These are phyloP conservation scores for Ursus arctos DNA, from an alignment of 2,113 vertebrate genomes.

Conservation along the genomic window DNA sequence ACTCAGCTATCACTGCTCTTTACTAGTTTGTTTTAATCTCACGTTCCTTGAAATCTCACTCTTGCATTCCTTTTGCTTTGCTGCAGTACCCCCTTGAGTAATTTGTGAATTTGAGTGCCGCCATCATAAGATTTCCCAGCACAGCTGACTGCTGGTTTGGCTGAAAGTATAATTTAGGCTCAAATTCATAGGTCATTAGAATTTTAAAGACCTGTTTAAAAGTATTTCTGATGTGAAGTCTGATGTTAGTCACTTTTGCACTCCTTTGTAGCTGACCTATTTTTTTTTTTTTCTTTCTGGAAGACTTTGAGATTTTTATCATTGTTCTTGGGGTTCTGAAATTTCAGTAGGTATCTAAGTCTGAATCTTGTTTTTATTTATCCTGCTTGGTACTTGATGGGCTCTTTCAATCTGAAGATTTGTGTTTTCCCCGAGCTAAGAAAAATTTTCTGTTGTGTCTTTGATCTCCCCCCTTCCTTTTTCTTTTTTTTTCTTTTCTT, in stretches of 20 bases:
- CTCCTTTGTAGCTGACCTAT: background rate
- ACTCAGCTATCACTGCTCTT: background rate
- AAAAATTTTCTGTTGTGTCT: background rate
- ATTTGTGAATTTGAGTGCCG: background rate
- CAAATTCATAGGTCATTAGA: background rate
- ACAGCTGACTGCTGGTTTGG: background rate
- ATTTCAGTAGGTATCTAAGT: background rate
- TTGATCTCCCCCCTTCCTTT: background rate
- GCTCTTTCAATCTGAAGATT: background rate
- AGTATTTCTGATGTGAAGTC: slow-evolving; percentile 9
- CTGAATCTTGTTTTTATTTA: background rate
- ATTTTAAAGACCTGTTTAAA: slow-evolving; percentile 44
- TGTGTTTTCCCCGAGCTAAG: background rate
- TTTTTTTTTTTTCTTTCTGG: background rate
- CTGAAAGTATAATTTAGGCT: background rate
- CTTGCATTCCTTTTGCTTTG: background rate
- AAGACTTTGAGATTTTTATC: slow-evolving; percentile 25
- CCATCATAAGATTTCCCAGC: background rate
- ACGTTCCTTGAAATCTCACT: background rate
- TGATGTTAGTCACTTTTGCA: background rate
- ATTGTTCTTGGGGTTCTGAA: background rate
- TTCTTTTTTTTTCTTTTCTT: background rate
- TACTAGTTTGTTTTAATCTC: background rate
- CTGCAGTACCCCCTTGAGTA: background rate
- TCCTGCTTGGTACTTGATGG: background rate